These are phyloP conservation scores for Bombylius discolor DNA, from an alignment of 2,888 invertebrate genomes.

Conservation along the genomic window DNA sequence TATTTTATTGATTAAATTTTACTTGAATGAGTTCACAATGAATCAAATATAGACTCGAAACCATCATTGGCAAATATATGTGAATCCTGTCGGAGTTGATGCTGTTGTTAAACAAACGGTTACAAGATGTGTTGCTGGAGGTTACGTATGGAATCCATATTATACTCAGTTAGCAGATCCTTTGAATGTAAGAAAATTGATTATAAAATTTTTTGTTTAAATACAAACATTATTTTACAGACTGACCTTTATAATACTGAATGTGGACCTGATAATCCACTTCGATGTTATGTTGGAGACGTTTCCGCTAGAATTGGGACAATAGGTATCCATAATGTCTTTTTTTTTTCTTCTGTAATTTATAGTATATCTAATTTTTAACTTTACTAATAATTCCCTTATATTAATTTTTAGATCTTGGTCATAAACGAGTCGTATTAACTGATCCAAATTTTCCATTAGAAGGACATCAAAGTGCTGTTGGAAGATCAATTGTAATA, in stretches of 20 bases:
- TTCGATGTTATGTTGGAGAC: constrained; percentile 86
- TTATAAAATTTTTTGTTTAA: not conserved
- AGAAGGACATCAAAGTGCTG: constrained; percentile 59
- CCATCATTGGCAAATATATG: constrained; percentile 84
- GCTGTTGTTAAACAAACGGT: constrained; percentile 66
- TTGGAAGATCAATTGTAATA: constrained; percentile 77
- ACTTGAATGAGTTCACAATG: too few species aligned
- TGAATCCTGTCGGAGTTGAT: constrained; percentile 84
- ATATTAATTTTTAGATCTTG: constrained; percentile 44
- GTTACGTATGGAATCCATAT: constrained; percentile 84
- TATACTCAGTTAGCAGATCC: constrained; percentile 84
- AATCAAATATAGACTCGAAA: constrained; percentile 48
- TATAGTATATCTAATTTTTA: not conserved
- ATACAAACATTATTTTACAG: constrained; percentile 36
- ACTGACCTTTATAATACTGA: constrained; percentile 72
- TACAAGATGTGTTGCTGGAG: constrained; percentile 80
- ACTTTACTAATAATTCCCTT: not conserved
- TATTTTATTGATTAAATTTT: constrained; percentile 9
- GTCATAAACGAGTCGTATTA: constrained; percentile 60
- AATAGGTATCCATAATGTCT: constrained; percentile 40
- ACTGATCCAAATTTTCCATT: constrained; percentile 81
- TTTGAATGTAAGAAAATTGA: constrained; percentile 51
- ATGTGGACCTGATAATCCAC: constrained; percentile 75
- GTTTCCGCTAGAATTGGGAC: constrained; percentile 72
- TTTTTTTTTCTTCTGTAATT: constrained; percentile 11